A percentile compares a stretch with the other conserved stretches of the same genome.
These are phyloP conservation scores for Actenoides hombroni DNA, from an alignment of 2,113 vertebrate species.

Conservation along the genomic window DNA sequence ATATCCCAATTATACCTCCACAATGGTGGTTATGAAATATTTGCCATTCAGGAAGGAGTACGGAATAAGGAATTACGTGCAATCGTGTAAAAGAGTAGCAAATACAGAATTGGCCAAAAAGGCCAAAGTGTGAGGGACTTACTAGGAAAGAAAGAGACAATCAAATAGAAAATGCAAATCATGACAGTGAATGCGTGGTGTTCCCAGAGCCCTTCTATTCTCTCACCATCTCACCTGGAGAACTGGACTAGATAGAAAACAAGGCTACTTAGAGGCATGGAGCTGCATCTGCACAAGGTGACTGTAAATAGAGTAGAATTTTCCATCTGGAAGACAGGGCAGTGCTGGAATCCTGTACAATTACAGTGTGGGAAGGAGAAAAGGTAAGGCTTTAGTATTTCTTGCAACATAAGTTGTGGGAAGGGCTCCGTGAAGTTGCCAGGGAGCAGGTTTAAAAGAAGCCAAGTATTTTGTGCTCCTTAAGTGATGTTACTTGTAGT, in stretches of 20 bases:
- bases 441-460: not conserved
- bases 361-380: not conserved
- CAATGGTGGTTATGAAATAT: not conserved
- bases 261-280: not conserved
- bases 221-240: not conserved
- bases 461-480: not conserved
- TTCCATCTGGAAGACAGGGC: not conserved
- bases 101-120: not conserved
- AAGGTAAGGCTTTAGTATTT: not conserved
- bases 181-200: not conserved
- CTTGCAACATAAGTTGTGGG: not conserved
- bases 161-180: not conserved
- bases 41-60: not conserved
- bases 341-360: not conserved
- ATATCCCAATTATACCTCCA: not conserved
- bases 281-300: not conserved
- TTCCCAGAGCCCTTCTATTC: not conserved
- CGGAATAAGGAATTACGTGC: rapidly evolving
- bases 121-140: not conserved
- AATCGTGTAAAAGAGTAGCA: not conserved
- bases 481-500: not conserved
- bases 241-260: not conserved
- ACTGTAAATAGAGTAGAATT: not conserved
- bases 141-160: not conserved
- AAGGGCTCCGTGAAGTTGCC: not conserved